A percentile compares a stretch with the other conserved stretches of the same genome.
phyloP scores from a whole-genome alignment of 2,797 vertebrate genomes.

The Chelidonichthys spinosus region DNA sequence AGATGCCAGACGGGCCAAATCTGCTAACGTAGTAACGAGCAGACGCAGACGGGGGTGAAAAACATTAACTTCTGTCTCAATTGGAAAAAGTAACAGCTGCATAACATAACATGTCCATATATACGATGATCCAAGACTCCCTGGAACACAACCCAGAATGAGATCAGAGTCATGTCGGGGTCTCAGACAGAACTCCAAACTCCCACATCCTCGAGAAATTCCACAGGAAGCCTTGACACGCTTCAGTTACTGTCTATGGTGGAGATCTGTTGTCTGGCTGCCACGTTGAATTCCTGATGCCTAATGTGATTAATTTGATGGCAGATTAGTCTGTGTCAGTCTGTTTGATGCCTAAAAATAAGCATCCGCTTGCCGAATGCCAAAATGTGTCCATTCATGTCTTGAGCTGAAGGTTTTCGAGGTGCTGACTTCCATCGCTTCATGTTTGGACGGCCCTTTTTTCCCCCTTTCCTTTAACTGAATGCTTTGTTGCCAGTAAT shows the following conservation, averaged over 20 bases:
- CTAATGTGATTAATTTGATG: conserved; percentile 37
- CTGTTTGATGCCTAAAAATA: conserved; percentile 54
- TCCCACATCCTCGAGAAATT: conserved; percentile 38
- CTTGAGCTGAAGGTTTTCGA: not conserved
- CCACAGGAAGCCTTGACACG: conserved; percentile 29
- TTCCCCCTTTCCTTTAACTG: not conserved
- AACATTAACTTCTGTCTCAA: not conserved
- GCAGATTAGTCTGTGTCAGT: conserved; percentile 21
- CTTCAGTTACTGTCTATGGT: conserved; percentile 25
- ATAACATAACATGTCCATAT: conserved; percentile 9
- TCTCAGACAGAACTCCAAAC: conserved; percentile 20
- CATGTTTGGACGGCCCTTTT: not conserved
- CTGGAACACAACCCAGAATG: not conserved
- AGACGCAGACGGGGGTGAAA: not conserved
- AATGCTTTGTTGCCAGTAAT: not conserved
- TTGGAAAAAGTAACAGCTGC: conserved; percentile 10
- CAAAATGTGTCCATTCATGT: conserved; percentile 12
- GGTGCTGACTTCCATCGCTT: not conserved
- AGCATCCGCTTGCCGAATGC: not conserved
- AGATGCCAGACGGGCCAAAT: not conserved
- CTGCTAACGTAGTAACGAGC: not conserved
- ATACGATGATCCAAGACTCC: conserved; percentile 2
- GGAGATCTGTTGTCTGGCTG: conserved; percentile 36
- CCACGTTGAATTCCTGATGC: conserved; percentile 45
- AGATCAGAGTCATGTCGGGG: conserved; percentile 35